Base-by-base conservation (phyloP, 2,888 invertebrate genomes). In the Lacanobia oleracea region DNA sequence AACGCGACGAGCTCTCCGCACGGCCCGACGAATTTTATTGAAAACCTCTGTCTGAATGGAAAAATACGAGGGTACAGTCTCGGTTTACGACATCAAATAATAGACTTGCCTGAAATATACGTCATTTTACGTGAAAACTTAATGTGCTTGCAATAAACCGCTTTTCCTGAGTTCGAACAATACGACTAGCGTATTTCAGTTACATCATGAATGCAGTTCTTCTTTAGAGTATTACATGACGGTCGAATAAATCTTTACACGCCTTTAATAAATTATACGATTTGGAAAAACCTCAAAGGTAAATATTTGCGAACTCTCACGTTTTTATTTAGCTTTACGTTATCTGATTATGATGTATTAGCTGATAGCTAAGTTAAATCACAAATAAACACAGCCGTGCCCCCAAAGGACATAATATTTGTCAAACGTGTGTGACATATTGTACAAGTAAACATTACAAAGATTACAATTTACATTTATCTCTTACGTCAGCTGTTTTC, bases 41-140 rank as follows among this genome's bases (percentile, higher is more conserved):
- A 90, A 88, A 89, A 86, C 87, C 88, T 86, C 86, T 86, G 86
- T 88, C 88, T 81, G 79, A 86, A 79, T 76, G 71, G 68, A 67
- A 79, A 87, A 90, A 81, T 86, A 84, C 67, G 70, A 74, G 50
- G 53, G 67, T 66, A 74, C 60, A 75, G 61, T 57, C 71, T 67
- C 72, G 63, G 60, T 88, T 89, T 90, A 90, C 84, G 86, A 84
- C 68, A 67, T 45, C 67, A 82, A 77, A 84, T 77, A 81, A 81
- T 81, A 77, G 67, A 70, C 54, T 72, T 16, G 56, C 45, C 56
- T 61, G 21, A 76, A 84, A 73, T 67, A 73, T 59, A 70, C 59
- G 63, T 65, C 33, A 77, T 72, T 81, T 72, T 67, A 74, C 51
- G 54, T 63, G 53, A 43, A 82, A 70, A 53, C 51, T 57, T 60